Conservation (phyloP, 2,797 vertebrate genomes). For the Enoplosus armatus region DNA sequence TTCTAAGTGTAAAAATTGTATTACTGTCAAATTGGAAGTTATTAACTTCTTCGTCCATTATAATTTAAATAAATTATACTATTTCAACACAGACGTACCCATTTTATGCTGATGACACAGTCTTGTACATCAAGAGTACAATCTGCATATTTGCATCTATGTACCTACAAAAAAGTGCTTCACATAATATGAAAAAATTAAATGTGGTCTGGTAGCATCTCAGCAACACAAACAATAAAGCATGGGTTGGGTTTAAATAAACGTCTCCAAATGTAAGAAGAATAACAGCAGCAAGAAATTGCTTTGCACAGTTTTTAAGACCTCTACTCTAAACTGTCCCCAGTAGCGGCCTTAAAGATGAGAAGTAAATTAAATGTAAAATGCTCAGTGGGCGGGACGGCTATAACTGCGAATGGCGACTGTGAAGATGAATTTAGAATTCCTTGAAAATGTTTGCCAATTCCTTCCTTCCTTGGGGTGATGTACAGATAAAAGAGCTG, state of each 20-base stretch:
- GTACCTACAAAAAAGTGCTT: background rate
- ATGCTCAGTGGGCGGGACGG: background rate
- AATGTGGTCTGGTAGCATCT: background rate
- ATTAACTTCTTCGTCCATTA: background rate
- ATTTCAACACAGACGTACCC: background rate
- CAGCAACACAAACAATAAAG: background rate
- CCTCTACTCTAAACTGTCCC: background rate
- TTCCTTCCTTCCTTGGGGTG: constrained; percentile 74
- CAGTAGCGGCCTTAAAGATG: background rate
- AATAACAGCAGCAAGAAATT: background rate
- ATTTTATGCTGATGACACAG: background rate
- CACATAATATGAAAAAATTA: background rate
- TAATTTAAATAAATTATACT: background rate
- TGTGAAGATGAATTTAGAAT: constrained; percentile 67
- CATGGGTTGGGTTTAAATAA: background rate
- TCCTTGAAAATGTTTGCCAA: constrained; percentile 73
- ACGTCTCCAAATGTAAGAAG: background rate
- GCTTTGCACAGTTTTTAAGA: constrained; percentile 12
- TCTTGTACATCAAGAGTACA: background rate
- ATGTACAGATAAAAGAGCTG: constrained; percentile 76
- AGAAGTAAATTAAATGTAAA: constrained; percentile 11
- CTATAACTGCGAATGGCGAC: background rate
- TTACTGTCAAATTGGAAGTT: too few relatives aligned
- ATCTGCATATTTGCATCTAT: background rate
- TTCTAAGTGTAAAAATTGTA: background rate